These are phyloP conservation scores for Anabas testudineus DNA, from an alignment of 2,797 vertebrate species.

Conservation along the genomic window DNA sequence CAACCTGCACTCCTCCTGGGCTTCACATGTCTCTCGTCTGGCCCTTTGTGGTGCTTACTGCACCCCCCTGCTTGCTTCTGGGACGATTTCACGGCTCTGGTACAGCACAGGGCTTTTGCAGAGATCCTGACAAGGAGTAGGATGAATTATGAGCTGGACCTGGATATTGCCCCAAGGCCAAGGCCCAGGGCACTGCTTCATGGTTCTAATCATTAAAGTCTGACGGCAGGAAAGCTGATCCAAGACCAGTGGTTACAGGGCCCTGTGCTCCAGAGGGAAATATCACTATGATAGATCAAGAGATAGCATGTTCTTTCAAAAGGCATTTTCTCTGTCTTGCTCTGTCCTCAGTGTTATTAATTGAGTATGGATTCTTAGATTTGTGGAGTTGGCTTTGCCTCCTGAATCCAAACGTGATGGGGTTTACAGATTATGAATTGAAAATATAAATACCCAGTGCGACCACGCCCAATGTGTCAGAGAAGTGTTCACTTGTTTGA, in stretches of 20 bases:
- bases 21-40: conserved; percentile 46
- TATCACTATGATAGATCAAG: conserved; percentile 79
- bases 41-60: conserved; percentile 56
- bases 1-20: conserved; percentile 53
- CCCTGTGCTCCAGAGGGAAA: conserved; percentile 75
- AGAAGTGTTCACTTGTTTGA: conserved; percentile 3
- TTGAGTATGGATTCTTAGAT: conserved; percentile 70
- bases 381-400: conserved; percentile 45
- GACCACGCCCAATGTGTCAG: conserved; percentile 32
- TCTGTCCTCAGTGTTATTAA: conserved; percentile 62
- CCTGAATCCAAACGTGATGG: conserved; percentile 44
- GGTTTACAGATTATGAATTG: conserved; percentile 50
- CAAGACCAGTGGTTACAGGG: conserved; percentile 72
- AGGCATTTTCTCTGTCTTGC: conserved; percentile 58
- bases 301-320: conserved; percentile 71
- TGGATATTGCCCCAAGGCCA: conserved; percentile 74
- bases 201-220: conserved; percentile 82
- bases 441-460: conserved; percentile 36
- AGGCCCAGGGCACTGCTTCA: conserved; percentile 76
- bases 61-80: conserved; percentile 50
- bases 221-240: conserved; percentile 75
- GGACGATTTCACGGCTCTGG: conserved; percentile 42
- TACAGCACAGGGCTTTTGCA: conserved; percentile 47
- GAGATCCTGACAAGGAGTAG: conserved; percentile 62
- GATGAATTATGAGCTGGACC: conserved; percentile 80